Evolutionary conservation across 2,113 vertebrate species (phyloP), one percentile per base, ranked within the genome.

Genomic region (Microcebus jonahi): DNA sequence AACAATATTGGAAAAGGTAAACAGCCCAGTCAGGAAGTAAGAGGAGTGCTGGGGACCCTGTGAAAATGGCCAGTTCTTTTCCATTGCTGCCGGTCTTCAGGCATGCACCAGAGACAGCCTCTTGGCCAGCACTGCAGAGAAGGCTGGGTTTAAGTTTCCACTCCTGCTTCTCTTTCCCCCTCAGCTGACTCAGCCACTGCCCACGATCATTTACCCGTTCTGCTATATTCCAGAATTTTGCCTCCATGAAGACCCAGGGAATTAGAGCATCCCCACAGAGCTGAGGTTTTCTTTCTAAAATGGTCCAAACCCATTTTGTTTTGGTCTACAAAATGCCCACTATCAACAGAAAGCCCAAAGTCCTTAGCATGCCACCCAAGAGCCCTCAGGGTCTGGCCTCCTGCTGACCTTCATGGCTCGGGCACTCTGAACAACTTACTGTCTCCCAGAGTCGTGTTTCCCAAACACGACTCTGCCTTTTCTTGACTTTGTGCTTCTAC

Each of bases 391-490:
- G 39, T 68, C 48, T 50, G 5, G 17, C 23, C 45, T 34, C 45
- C 53, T 50, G 71, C 73, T 15, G 11, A 45, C 6, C 34, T 5
- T 8, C 0, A 20, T 0, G 76, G 70, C 29, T 59, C 11, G 17
- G 23, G 31, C 21, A 20, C 63, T 17, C 9, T 0, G 8, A 27
- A 13, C 5, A 8, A 57, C 59, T 42, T n/a, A 8, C 5, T 17
- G 7, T 34, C 45, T 67, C 36, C 68, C 63, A 29, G 39, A 42
- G 39, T 42, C 5, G 39, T 17, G 7, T 34, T 53, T 67, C 36
- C 68, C 63, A 29, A 31, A 45, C 0, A 0, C 0, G 3, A 23
- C 55, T 27, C 0, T 2, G 14, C 79, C 61, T 61, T 15, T 27
- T 39, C 55, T 17, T 3, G 31, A 36, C 36, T 59, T 45, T 15